Conservation (phyloP, 2,797 vertebrate species). For the Pipistrellus pygmaeus region DNA sequence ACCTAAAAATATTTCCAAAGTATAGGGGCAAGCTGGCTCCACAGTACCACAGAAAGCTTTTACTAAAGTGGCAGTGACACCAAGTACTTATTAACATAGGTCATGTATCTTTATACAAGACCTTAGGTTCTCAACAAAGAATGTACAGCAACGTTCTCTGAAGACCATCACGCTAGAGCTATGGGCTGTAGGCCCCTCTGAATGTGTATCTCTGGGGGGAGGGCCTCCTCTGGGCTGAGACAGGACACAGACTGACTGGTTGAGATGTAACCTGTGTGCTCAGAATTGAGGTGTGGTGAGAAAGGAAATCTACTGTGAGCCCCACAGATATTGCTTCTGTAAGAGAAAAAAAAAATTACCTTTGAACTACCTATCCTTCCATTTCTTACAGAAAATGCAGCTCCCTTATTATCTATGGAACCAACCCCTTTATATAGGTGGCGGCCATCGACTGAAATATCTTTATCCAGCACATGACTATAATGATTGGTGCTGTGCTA, state of each 20-base stretch:
- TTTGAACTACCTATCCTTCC: not conserved
- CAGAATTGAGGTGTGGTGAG: not conserved
- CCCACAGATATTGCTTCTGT: not conserved
- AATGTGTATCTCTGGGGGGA: not conserved
- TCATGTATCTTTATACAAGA: not conserved
- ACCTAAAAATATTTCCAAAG: not conserved
- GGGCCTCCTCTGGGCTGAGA: not conserved
- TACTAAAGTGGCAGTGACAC: not conserved
- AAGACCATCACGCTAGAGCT: too few relatives aligned
- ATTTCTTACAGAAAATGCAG: not conserved
- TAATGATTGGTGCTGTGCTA: not conserved
- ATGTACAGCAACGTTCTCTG: not conserved
- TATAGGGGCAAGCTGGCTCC: not conserved
- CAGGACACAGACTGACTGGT: not conserved
- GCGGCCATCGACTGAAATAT: not conserved
- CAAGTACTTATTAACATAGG: not conserved
- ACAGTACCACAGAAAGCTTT: not conserved
- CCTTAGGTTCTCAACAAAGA: not conserved
- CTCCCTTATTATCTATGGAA: not conserved
- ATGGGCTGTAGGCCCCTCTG: not conserved
- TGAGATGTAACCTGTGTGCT: not conserved
- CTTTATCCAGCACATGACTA: accelerated
- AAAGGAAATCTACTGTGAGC: not conserved
- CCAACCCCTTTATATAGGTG: not conserved
- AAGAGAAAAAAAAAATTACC: not conserved